Percentiles rank a stretch among this genome's conserved stretches.
Evolutionary conservation across 2,797 vertebrate species (phyloP).

Genomic region (Poecilia picta): DNA sequence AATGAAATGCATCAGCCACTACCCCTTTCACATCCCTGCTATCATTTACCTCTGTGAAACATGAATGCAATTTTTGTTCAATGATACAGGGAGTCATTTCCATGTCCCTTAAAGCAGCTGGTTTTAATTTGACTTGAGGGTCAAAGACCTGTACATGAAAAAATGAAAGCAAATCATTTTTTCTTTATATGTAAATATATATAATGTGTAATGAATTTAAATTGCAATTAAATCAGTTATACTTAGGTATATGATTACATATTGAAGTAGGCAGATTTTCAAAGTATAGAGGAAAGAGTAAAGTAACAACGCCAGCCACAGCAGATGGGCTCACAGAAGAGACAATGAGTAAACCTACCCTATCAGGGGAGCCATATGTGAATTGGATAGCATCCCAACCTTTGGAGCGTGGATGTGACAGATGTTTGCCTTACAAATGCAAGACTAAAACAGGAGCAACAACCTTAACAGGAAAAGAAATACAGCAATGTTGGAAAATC

Average conservation of each 20-base stretch:
- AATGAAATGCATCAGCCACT: slow-evolving; percentile 52
- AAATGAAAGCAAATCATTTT: not conserved
- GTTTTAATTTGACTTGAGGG: not conserved
- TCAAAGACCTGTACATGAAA: not conserved
- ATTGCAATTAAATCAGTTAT: slow-evolving; percentile 14
- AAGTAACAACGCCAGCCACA: slow-evolving; percentile 71
- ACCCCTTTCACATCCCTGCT: slow-evolving; percentile 37
- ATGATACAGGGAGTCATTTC: slow-evolving; percentile 30
- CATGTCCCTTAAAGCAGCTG: slow-evolving; percentile 15
- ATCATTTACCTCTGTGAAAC: slow-evolving; percentile 45
- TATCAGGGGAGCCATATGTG: slow-evolving; percentile 78
- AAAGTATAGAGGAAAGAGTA: slow-evolving; percentile 55
- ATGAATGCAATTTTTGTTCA: slow-evolving; percentile 38
- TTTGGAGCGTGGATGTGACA: slow-evolving; percentile 76
- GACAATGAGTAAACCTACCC: slow-evolving; percentile 76
- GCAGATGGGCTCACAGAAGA: slow-evolving; percentile 78
- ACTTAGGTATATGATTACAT: not conserved
- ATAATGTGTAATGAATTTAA: not conserved
- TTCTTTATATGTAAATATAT: not conserved
- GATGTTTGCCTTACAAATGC: slow-evolving; percentile 78
- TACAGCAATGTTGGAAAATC: slow-evolving; percentile 22
- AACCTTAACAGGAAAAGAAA: slow-evolving; percentile 57
- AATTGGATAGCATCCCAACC: slow-evolving; percentile 73
- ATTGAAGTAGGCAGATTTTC: slow-evolving; percentile 27
- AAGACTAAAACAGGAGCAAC: slow-evolving; percentile 60